phyloP scores from a whole-genome alignment of 2,113 vertebrate species.

The Chaenocephalus aceratus region DNA sequence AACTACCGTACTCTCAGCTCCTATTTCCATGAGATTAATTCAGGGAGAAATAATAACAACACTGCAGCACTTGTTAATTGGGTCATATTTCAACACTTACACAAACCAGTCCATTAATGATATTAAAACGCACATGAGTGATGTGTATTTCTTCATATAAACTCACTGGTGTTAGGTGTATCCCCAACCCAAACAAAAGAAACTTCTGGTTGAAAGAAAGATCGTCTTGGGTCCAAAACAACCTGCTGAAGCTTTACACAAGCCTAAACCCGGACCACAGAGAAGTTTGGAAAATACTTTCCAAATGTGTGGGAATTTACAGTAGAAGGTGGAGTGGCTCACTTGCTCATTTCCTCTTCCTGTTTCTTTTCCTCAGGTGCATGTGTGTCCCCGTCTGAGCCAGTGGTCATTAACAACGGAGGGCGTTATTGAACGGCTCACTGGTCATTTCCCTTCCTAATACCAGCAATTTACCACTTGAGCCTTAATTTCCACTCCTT shows the following conservation, averaged over 20 bases:
- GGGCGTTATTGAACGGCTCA: conserved; percentile 89
- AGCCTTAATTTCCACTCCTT: conserved; percentile 86
- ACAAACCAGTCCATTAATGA: conserved; percentile 56
- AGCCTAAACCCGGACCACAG: background rate
- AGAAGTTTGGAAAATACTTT: conserved; percentile 34
- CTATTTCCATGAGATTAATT: conserved; percentile 71
- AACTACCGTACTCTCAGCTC: conserved; percentile 60
- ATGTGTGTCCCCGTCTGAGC: conserved; percentile 78
- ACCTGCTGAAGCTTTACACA: conserved; percentile 32
- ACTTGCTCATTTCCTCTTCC: conserved; percentile 64
- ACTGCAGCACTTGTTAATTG: conserved; percentile 71
- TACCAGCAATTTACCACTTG: conserved; percentile 90
- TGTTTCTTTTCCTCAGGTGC: conserved; percentile 48
- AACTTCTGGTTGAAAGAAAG: conserved; percentile 5
- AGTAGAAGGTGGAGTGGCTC: conserved; percentile 56
- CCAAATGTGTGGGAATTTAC: conserved; percentile 52
- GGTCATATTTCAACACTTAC: conserved; percentile 74
- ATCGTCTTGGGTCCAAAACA: conserved; percentile 31
- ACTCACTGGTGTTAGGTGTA: conserved; percentile 9
- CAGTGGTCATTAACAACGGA: conserved; percentile 92
- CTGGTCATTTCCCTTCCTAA: conserved; percentile 91
- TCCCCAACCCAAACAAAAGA: background rate
- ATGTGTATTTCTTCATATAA: conserved; percentile 50
- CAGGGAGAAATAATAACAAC: conserved; percentile 75
- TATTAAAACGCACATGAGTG: conserved; percentile 48